Percentiles rank a stretch among this genome's conserved stretches.
Evolutionary conservation across 2,888 invertebrate genomes (phyloP).

Genomic region (Eumacrocentrus americanus): DNA sequence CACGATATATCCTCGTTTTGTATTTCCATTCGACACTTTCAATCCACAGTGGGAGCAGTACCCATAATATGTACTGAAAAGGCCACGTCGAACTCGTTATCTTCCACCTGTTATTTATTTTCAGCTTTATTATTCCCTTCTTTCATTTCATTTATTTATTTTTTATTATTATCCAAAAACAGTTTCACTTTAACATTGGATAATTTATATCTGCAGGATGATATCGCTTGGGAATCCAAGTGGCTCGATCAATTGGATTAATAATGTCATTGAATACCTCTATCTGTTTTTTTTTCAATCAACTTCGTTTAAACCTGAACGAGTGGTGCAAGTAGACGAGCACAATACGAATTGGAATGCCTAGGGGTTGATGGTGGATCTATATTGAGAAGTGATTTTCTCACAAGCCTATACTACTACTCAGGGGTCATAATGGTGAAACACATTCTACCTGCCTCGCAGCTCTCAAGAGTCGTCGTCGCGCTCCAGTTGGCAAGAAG

Average conservation of each 20-base stretch:
- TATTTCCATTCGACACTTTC: constrained; percentile 13
- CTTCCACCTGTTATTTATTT: constrained; percentile 44
- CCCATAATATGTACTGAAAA: constrained; percentile 13
- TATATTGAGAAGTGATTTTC: constrained; percentile 20
- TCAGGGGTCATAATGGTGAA: constrained; percentile 16
- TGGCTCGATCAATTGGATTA: constrained; percentile 10
- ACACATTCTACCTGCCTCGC: constrained; percentile 26
- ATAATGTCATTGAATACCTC: constrained; percentile 8
- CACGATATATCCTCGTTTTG: background rate
- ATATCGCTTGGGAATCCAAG: background rate
- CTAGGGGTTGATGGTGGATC: background rate
- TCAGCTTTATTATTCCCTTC: constrained; percentile 32
- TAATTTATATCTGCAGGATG: background rate
- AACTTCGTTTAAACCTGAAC: background rate
- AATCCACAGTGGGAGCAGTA: constrained; percentile 24
- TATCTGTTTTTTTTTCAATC: background rate
- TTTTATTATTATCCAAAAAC: background rate
- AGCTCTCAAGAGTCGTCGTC: constrained; percentile 35
- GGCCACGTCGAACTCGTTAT: constrained; percentile 40
- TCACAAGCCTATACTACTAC: constrained; percentile 21
- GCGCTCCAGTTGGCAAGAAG: constrained; percentile 60
- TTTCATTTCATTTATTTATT: background rate
- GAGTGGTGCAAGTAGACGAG: background rate
- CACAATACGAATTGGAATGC: constrained; percentile 1
- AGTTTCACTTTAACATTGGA: background rate